Conservation (phyloP, 2,888 invertebrate genomes). For the Cheilosia scutellata region DNA sequence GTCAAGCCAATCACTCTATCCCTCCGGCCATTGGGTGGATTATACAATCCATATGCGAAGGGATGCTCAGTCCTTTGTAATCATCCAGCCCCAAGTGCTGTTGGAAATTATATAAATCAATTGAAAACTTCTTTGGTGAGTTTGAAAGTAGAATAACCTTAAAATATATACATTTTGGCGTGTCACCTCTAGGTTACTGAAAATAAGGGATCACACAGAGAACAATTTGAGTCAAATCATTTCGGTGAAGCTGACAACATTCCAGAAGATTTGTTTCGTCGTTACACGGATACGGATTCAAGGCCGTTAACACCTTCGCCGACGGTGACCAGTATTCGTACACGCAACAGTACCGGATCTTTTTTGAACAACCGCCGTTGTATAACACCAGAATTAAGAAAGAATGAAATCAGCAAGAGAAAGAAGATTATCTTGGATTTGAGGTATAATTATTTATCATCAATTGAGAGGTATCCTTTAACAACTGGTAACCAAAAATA, state of each 20-base stretch:
- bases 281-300: constrained; percentile 94
- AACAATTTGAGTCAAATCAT: constrained; percentile 34
- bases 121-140: constrained; percentile 89
- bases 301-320: constrained; percentile 92
- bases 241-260: constrained; percentile 86
- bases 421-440: constrained; percentile 90
- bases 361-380: constrained; percentile 86
- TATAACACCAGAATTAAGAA: constrained; percentile 89
- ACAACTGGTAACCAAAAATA: constrained; percentile 8
- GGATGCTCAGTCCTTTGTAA: constrained; percentile 93
- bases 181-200: constrained; percentile 29
- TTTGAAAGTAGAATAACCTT: neutral
- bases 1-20: constrained; percentile 90
- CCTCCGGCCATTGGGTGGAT: constrained; percentile 91
- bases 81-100: constrained; percentile 91
- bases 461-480: neutral
- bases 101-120: constrained; percentile 89
- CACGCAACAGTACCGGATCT: constrained; percentile 87
- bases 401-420: constrained; percentile 85
- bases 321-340: constrained; percentile 89
- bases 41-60: constrained; percentile 92
- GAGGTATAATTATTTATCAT: constrained; percentile 84
- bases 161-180: neutral
- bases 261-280: constrained; percentile 90
- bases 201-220: constrained; percentile 34